Conservation (phyloP, 2,113 vertebrate species). For the Corythoichthys haematopterus region DNA sequence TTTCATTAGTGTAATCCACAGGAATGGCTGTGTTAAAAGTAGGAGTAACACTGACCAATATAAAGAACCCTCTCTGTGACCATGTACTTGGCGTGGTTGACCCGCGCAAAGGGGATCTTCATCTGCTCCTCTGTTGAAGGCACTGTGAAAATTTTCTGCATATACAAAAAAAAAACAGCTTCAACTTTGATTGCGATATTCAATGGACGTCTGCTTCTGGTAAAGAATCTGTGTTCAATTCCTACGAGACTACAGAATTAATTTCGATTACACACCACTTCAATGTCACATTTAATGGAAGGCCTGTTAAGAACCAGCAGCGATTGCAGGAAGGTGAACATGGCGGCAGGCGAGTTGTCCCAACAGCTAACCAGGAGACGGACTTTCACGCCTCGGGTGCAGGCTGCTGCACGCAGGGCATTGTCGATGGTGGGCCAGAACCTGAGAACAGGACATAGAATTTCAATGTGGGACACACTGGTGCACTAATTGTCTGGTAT, state of each 20-base stretch:
- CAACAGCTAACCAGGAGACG: constrained; percentile 78
- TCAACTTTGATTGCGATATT: background rate
- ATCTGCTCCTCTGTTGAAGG: constrained; percentile 60
- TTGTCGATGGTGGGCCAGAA: constrained; percentile 78
- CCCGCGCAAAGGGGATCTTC: constrained; percentile 72
- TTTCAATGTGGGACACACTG: background rate
- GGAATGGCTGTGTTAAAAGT: background rate
- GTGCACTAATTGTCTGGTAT: too few species aligned
- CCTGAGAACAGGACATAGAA: constrained; percentile 41
- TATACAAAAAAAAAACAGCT: background rate
- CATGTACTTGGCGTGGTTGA: constrained; percentile 84
- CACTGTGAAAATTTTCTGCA: constrained; percentile 76
- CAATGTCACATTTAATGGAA: constrained; percentile 62
- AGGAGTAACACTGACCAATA: constrained; percentile 72
- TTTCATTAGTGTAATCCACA: too few species aligned
- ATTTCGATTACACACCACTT: constrained; percentile 58
- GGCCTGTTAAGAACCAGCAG: constrained; percentile 62
- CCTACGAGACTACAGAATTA: too few species aligned
- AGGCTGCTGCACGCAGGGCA: constrained; percentile 66
- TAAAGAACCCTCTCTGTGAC: constrained; percentile 78
- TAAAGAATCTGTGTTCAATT: background rate
- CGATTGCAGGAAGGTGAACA: constrained; percentile 78
- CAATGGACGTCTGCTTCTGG: background rate
- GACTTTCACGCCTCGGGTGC: constrained; percentile 66
- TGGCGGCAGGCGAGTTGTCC: constrained; percentile 65